Base-by-base conservation (phyloP, 2,888 invertebrate genomes). In the Subacronicta megacephala region DNA sequence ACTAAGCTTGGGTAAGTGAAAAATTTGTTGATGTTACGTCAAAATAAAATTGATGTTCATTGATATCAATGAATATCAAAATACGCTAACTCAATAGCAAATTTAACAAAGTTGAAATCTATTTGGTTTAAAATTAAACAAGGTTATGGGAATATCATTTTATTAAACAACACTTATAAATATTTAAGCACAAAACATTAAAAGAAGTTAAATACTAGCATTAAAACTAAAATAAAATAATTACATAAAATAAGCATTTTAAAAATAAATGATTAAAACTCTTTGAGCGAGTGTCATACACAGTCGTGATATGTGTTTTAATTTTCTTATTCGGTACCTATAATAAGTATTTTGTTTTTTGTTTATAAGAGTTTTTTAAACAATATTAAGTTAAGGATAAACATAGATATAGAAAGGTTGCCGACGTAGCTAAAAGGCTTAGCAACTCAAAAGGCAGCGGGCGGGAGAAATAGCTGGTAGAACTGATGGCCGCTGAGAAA, bases 111-210 rank as follows among this genome's bases (percentile, higher is more conserved):
- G 36, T 52, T 44, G 29, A 38, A 71, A 67, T 67, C 67, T 65
- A 67, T 37, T 49, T 13, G 67, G 67, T 31, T 49, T 7, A 10
- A 41, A 61, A 68, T 43, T 5, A 55, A 55, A 51, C 20, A 50
- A 40, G 18, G 4, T 33, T 26, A 23, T 31, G 7, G 1, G 3
- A 37, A 50, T 9, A 17, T 0, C 15, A 3, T 46, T 47, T 70
- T 62, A 73, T 38, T 62, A 57, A 7, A 62, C 54, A 72, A 45
- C 29, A 40, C 54, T 62, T 69, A 72, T 7, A 52, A 38, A 66
- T 53, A 61, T 31, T 50, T 33, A 43, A 18, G 12, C 17, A 50
- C 6, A n/a, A 33, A 51, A 31, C 62, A 58, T 45, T 42, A 55
- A 45, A 26, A 37, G 15, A 10, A 40, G 29, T 12, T 35, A 16